Conservation (phyloP, 2,888 invertebrate genomes). For the Eupeodes latifasciatus region DNA sequence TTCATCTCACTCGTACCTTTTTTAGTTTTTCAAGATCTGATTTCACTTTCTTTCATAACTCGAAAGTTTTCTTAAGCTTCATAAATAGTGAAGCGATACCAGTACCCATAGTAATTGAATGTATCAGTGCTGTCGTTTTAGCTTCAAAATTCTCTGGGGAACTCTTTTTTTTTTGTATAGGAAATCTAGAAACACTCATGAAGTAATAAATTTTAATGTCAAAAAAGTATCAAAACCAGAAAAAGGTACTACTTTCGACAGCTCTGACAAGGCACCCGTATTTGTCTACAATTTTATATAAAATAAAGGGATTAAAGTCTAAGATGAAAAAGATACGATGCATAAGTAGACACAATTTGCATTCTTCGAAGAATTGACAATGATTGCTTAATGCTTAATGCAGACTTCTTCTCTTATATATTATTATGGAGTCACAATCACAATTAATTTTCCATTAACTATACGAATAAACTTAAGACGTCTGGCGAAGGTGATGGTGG, state of each 20-base stretch:
- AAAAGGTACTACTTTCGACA: background rate
- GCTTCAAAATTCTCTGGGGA: background rate
- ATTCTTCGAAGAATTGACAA: slow-evolving; percentile 7
- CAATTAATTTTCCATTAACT: slow-evolving; percentile 37
- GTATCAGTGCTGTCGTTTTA: background rate
- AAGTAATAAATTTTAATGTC: background rate
- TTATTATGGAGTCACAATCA: background rate
- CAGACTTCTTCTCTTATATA: too few relatives aligned
- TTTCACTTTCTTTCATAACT: slow-evolving; percentile 33
- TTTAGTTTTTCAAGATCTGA: slow-evolving; percentile 27
- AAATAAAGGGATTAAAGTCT: slow-evolving; percentile 11
- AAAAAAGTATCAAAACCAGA: background rate
- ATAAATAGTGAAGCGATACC: background rate
- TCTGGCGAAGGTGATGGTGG: slow-evolving; percentile 27
- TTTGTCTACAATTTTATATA: background rate
- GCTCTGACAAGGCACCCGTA: background rate
- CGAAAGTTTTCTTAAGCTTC: background rate
- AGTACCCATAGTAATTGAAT: background rate
- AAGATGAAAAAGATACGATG: slow-evolving; percentile 10
- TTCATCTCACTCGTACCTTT: slow-evolving; percentile 39
- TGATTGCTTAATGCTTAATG: background rate
- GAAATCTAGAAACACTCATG: too few relatives aligned
- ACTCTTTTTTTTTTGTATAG: too few relatives aligned
- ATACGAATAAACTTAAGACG: background rate
- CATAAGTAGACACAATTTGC: slow-evolving; percentile 6